A percentile compares a stretch with the other conserved stretches of the same genome.
phyloP scores from a whole-genome alignment of 2,888 invertebrate genomes.

The Malthinus flaveolus region DNA sequence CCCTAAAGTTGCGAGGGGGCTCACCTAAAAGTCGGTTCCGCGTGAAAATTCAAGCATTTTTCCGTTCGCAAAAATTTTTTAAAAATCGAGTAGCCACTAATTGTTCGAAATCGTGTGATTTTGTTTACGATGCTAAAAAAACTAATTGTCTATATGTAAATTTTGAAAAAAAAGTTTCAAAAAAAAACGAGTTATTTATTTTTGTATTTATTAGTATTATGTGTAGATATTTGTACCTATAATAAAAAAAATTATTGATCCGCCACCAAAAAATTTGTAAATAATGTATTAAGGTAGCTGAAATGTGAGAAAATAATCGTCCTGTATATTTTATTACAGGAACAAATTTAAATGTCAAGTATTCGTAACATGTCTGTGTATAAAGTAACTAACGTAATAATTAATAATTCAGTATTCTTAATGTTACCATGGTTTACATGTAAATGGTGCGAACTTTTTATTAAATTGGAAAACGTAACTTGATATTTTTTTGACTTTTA shows the following conservation, averaged over 20 bases:
- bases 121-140: not conserved
- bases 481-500: slow-evolving; percentile 32
- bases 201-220: slow-evolving; percentile 49
- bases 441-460: slow-evolving; percentile 45
- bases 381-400: slow-evolving; percentile 42
- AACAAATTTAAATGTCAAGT: slow-evolving; percentile 41
- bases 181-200: slow-evolving; percentile 46
- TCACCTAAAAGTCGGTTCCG: no score
- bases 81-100: no score
- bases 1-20: no score
- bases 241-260: slow-evolving; percentile 11
- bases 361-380: slow-evolving; percentile 41
- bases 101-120: no score
- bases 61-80: no score
- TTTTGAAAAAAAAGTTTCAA: slow-evolving; percentile 25
- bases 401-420: slow-evolving; percentile 54
- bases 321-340: slow-evolving; percentile 31
- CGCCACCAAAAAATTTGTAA: slow-evolving; percentile 15
- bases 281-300: slow-evolving; percentile 31
- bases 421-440: slow-evolving; percentile 50
- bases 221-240: slow-evolving; percentile 35
- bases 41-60: no score
- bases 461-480: slow-evolving; percentile 43
- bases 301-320: slow-evolving; percentile 33
- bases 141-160: slow-evolving; percentile 32